phyloP scores from a whole-genome alignment of 1,140 invertebrate species.

The Lanistes nyassanus region DNA sequence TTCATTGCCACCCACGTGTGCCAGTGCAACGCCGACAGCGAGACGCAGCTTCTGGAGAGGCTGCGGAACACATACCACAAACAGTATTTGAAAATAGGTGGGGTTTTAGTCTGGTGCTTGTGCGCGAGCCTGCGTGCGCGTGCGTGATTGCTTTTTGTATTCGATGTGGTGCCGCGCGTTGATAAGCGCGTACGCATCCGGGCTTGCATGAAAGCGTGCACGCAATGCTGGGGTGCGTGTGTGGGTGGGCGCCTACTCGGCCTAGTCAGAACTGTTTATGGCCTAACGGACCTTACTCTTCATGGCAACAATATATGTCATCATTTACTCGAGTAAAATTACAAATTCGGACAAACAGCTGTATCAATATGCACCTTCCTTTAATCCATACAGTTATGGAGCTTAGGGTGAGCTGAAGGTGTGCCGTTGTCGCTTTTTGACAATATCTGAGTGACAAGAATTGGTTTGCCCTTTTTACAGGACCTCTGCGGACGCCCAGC shows the following conservation, averaged over 20 bases:
- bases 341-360: background rate
- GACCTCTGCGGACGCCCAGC: background rate
- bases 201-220: background rate
- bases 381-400: background rate
- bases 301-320: background rate
- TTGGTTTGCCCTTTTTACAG: background rate
- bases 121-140: background rate
- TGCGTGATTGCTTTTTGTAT: background rate
- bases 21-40: conserved; percentile 32
- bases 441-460: background rate
- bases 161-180: background rate
- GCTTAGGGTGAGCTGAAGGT: background rate
- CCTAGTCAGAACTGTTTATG: background rate
- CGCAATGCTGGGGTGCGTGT: background rate
- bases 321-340: background rate
- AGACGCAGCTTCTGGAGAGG: conserved; percentile 34
- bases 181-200: no score
- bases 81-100: background rate
- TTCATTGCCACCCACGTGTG: conserved; percentile 43
- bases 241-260: background rate
- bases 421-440: background rate
- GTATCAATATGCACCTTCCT: background rate
- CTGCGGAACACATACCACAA: conserved; percentile 34
- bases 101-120: background rate
- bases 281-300: background rate